A percentile compares a stretch with the other conserved stretches of the same genome.
Evolutionary conservation across 1,140 invertebrate species (phyloP).

Genomic region (Lasioglossum albipes): DNA sequence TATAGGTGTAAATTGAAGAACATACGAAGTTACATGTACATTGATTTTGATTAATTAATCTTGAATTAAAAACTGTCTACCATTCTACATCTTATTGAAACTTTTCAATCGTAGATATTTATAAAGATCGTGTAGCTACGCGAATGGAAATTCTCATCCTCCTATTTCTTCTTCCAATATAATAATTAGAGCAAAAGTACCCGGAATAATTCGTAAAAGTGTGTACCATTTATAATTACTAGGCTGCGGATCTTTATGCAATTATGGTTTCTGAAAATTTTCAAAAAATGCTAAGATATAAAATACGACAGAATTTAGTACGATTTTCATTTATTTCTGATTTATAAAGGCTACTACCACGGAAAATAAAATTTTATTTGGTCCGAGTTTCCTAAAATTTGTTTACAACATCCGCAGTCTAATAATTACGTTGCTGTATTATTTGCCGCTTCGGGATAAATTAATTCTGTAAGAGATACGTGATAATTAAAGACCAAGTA

Average conservation of each 20-base stretch:
- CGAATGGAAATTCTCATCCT: constrained; percentile 15
- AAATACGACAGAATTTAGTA: too few species aligned
- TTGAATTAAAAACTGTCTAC: constrained; percentile 32
- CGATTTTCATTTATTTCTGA: too few species aligned
- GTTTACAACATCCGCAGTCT: too few species aligned
- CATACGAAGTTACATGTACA: constrained; percentile 15
- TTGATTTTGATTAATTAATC: constrained; percentile 10
- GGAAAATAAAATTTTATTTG: too few species aligned
- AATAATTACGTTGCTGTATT: not conserved
- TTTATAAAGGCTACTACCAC: too few species aligned
- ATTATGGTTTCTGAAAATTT: too few species aligned
- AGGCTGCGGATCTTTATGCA: too few species aligned
- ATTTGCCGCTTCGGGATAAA: constrained; percentile 17
- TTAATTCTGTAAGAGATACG: constrained; percentile 17
- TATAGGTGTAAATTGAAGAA: constrained; percentile 4
- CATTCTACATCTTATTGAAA: constrained; percentile 18
- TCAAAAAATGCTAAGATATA: too few species aligned
- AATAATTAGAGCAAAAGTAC: constrained; percentile 15
- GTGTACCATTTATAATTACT: not conserved
- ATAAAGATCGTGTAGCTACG: constrained; percentile 14
- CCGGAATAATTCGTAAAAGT: not conserved
- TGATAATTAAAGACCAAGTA: constrained; percentile 56
- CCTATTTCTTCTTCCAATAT: constrained; percentile 1
- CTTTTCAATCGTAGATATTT: constrained; percentile 26
- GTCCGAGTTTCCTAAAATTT: too few species aligned